Conservation (phyloP, 2,113 vertebrate genomes). For the Odontesthes bonariensis region DNA sequence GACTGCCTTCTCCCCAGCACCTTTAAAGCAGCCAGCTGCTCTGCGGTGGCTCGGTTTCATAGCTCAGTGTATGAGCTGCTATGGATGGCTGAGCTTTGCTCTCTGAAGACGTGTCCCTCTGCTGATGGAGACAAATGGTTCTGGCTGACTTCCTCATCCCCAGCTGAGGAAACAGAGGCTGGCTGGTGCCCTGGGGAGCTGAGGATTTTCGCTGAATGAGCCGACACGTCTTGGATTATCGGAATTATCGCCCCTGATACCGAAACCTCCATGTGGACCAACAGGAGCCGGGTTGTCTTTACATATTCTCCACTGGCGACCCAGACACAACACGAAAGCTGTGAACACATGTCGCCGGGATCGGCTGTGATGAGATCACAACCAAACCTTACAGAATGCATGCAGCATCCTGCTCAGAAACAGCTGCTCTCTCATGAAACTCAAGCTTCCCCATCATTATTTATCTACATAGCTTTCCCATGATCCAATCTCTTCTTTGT, state of each 20-base stretch:
- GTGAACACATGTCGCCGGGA: not conserved
- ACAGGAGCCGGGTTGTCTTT: not conserved
- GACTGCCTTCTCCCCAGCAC: not conserved
- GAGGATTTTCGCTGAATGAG: constrained; percentile 37
- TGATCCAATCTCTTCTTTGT: constrained; percentile 9
- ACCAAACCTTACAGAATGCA: not conserved
- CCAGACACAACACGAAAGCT: not conserved
- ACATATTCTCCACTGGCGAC: not conserved
- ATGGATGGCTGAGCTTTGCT: constrained; percentile 30
- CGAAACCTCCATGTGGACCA: constrained; percentile 10
- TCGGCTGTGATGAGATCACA: constrained; percentile 1
- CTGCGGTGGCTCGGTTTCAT: not conserved
- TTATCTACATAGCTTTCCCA: constrained; percentile 13
- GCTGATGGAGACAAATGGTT: constrained; percentile 58
- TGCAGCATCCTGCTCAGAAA: constrained; percentile 1
- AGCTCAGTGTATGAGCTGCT: constrained; percentile 29
- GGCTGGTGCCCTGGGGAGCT: constrained; percentile 14
- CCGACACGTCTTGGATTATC: constrained; percentile 10
- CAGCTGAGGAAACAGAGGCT: constrained; percentile 54
- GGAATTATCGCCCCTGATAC: constrained; percentile 8
- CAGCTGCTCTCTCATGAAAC: constrained; percentile 33
- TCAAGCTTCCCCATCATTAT: constrained; percentile 3
- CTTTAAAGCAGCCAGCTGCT: constrained; percentile 7
- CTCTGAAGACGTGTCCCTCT: constrained; percentile 20
- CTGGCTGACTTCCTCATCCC: constrained; percentile 17